Conservation (phyloP, 2,888 invertebrate species). For the Zygogramma bicolorata region DNA sequence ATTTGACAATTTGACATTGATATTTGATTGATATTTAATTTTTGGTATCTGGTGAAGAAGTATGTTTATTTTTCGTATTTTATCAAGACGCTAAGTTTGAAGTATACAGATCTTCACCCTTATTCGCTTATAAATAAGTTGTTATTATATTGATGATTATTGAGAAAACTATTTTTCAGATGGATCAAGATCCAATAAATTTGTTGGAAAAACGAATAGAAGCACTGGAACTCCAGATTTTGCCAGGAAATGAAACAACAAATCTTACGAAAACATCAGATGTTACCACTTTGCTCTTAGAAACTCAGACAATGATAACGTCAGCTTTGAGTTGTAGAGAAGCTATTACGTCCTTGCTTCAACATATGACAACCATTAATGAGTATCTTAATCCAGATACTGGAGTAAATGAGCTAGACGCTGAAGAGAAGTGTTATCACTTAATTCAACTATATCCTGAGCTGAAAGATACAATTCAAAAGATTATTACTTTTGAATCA, state of each 20-base stretch:
- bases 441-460: conserved; percentile 67
- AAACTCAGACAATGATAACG: conserved; percentile 68
- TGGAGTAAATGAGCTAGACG: conserved; percentile 65
- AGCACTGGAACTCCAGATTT: conserved; percentile 66
- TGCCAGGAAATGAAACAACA: conserved; percentile 57
- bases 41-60: too few species aligned
- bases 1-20: too few species aligned
- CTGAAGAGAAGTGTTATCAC: conserved; percentile 67
- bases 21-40: too few species aligned
- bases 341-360: conserved; percentile 65
- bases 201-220: conserved; percentile 67
- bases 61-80: too few species aligned
- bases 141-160: too few species aligned
- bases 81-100: too few species aligned
- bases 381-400: conserved; percentile 66
- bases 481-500: conserved; percentile 64
- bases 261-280: conserved; percentile 56
- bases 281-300: conserved; percentile 66
- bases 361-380: conserved; percentile 67
- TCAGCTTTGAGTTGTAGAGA: conserved; percentile 70
- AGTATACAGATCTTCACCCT: too few species aligned
- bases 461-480: conserved; percentile 63
- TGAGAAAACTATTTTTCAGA: conserved; percentile 15
- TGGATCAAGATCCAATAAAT: conserved; percentile 59
- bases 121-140: too few species aligned